A percentile compares a stretch with the other conserved stretches of the same genome.
These are phyloP conservation scores for Chionoecetes opilio DNA, from an alignment of 1,140 invertebrate genomes.

Conservation along the genomic window DNA sequence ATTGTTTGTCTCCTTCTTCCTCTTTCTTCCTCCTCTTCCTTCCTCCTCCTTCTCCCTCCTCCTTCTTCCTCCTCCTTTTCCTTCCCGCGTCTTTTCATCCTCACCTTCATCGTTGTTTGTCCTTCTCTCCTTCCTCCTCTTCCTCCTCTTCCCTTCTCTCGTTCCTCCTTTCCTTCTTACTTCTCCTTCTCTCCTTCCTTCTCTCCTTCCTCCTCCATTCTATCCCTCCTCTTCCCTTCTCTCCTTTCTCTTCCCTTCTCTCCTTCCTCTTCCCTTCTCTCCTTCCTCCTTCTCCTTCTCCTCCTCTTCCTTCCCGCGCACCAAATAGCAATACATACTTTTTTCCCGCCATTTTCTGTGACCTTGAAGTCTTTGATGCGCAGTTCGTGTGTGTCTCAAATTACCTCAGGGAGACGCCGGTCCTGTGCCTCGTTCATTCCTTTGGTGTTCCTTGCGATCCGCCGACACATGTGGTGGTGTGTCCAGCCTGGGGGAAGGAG, in stretches of 20 bases:
- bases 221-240: not conserved
- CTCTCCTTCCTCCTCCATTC: not conserved
- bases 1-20: not conserved
- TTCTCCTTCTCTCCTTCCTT: not conserved
- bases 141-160: not conserved
- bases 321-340: not conserved
- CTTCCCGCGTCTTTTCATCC: not conserved
- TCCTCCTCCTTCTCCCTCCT: not conserved
- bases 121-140: not conserved
- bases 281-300: no score
- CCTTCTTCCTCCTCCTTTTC: no score
- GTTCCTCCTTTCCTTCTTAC: not conserved
- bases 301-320: not conserved
- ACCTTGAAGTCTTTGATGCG: not conserved
- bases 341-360: not conserved
- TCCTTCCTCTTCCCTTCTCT: not conserved
- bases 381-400: not conserved
- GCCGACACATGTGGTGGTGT: not conserved
- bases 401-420: not conserved
- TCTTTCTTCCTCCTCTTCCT: not conserved
- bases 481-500: not conserved
- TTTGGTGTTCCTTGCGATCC: not conserved
- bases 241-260: not conserved
- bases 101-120: no score
- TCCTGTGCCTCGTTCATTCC: not conserved